These are phyloP conservation scores for Notolepis coatsorum DNA, from an alignment of 2,797 vertebrate species.

Conservation along the genomic window DNA sequence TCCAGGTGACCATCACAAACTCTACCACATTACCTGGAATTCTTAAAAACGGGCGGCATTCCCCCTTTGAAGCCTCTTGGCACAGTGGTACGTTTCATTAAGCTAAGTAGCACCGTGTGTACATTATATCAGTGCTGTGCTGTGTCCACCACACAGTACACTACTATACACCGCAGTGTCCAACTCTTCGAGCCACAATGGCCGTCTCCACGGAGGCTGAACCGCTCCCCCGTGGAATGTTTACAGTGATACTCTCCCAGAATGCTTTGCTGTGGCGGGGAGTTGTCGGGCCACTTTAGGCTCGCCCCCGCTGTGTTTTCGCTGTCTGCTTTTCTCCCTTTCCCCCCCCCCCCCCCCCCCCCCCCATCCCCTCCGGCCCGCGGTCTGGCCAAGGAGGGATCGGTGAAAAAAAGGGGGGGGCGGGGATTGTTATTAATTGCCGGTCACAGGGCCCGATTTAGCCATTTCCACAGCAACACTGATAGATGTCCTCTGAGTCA, in stretches of 20 bases:
- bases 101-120: constrained; percentile 27
- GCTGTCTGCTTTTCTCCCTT: constrained; percentile 17
- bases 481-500: constrained; percentile 62
- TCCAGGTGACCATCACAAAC: no score
- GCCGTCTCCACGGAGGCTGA: constrained; percentile 60
- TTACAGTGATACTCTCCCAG: constrained; percentile 70
- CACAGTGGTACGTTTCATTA: not conserved
- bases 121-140: constrained; percentile 10
- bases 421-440: constrained; percentile 59
- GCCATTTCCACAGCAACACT: constrained; percentile 64
- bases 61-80: no score
- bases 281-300: constrained; percentile 23
- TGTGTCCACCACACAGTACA: constrained; percentile 1
- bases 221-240: constrained; percentile 66
- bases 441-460: constrained; percentile 61
- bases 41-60: no score
- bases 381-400: constrained; percentile 27
- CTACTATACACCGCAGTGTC: no score
- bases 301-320: constrained; percentile 44
- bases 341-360: constrained; percentile 28
- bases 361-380: constrained; percentile 18
- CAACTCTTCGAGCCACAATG: constrained; percentile 43
- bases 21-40: no score
- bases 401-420: constrained; percentile 43
- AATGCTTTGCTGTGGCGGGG: constrained; percentile 55